These are phyloP conservation scores for Dasyprocta punctata DNA, from an alignment of 2,113 vertebrate genomes.

Conservation along the genomic window DNA sequence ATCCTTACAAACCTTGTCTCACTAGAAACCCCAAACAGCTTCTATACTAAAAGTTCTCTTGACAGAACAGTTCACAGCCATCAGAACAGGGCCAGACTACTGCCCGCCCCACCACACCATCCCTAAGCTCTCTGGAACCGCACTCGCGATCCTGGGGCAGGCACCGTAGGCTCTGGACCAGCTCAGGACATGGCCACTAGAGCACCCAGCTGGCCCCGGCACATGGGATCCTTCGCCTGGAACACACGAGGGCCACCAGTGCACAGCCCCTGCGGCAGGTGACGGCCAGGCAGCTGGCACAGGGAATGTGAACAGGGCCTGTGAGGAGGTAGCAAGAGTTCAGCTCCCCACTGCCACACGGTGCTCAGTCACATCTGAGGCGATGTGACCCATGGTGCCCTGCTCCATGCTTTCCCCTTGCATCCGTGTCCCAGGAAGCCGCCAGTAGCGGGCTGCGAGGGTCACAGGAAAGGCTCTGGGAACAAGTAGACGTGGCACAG, in stretches of 20 bases:
- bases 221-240: accelerated
- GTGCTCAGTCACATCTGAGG: neutral
- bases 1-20: neutral
- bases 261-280: accelerated
- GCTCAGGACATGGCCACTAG: accelerated
- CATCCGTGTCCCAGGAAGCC: neutral
- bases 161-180: neutral
- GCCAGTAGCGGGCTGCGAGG: accelerated
- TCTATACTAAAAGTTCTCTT: neutral
- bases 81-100: neutral
- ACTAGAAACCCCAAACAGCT: neutral
- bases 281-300: neutral
- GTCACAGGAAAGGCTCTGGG: neutral
- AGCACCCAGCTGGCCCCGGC: accelerated
- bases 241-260: accelerated
- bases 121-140: neutral
- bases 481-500: neutral
- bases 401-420: neutral
- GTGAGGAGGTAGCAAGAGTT: accelerated
- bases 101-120: no score
- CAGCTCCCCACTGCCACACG: accelerated
- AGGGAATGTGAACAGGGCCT: no score
- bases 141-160: neutral
- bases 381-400: accelerated
- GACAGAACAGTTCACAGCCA: neutral